Evolutionary conservation across 2,888 invertebrate species (phyloP), one percentile per base, ranked within the genome.

Genomic region (Stictocephala bisonia): DNA sequence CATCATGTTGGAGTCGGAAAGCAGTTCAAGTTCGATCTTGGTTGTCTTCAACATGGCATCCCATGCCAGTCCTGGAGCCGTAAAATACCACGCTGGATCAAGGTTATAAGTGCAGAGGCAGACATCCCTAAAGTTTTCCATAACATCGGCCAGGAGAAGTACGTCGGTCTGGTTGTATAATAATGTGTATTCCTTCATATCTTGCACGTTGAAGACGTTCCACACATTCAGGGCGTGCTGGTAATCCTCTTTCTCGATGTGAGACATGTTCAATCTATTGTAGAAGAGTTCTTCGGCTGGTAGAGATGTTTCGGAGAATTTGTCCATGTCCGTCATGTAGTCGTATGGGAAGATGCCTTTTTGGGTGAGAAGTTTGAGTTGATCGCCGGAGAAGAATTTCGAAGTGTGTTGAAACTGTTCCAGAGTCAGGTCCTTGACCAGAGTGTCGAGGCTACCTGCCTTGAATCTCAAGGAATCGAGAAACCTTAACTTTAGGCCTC

Each of bases 171-270:
- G 51, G 15, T 68, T 20, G 31, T 72, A 76, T 7, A 76, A 29
- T n/a, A 60, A 24, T 2, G 67, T 77, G 73, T 84, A 84, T 67
- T 83, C 81, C 0, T 79, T 79, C 18, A 84, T 70, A 35, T 74
- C 81, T 50, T 77, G 56, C 29, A 80, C 79, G 0, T 79, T 48
- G 66, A 84, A 84, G 22, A 27, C 69, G 0, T 75, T 24, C 82
- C 83, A 84, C 0, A 83, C 80, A 4, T 75, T 76, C 35, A 75
- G 31, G 3, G 83, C 83, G 78, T 81, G 82, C 13, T 76, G 40
- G 75, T 83, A 83, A 53, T 82, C 81, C 15, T 72, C 74, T 7
- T 78, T 72, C 20, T 72, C 74, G 26, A 81, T 79, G 22, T 75
- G 20, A 18, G 74, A 48, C 56, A 81, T 69, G 11, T 41, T 78